phyloP scores from a whole-genome alignment of 2,113 vertebrate species.

The Leptosomus discolor region DNA sequence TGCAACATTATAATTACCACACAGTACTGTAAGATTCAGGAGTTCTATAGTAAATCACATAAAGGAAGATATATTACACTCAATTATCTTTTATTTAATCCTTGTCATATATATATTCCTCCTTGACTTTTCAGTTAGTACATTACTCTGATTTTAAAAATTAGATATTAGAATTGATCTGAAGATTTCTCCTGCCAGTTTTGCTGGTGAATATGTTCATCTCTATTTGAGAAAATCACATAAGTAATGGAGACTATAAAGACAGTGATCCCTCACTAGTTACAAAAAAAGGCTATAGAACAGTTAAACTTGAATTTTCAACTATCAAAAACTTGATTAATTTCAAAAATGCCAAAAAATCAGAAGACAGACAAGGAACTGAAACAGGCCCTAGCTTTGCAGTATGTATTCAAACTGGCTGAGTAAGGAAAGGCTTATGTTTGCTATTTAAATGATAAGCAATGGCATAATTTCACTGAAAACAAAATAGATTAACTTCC shows the following conservation, averaged over 20 bases:
- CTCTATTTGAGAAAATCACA: background rate
- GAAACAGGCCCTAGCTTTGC: background rate
- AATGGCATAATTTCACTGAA: background rate
- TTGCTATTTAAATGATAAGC: background rate
- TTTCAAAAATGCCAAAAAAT: background rate
- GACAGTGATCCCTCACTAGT: background rate
- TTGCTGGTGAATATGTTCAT: background rate
- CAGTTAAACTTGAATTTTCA: background rate
- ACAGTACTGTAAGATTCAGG: background rate
- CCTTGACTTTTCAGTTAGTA: background rate
- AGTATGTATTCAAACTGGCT: background rate
- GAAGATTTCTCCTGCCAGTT: background rate
- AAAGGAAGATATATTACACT: background rate
- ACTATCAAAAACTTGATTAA: rapidly evolving
- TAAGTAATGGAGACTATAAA: background rate
- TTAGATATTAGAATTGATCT: background rate
- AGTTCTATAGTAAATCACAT: background rate
- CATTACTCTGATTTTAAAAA: background rate
- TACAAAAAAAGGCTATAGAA: background rate
- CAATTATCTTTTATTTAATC: background rate
- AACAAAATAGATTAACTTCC: background rate
- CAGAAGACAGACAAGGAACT: background rate
- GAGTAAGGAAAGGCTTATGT: background rate
- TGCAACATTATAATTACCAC: rapidly evolving
- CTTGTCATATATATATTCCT: background rate